Base-by-base conservation (phyloP, 2,888 invertebrate genomes). In the Helleia helle region DNA sequence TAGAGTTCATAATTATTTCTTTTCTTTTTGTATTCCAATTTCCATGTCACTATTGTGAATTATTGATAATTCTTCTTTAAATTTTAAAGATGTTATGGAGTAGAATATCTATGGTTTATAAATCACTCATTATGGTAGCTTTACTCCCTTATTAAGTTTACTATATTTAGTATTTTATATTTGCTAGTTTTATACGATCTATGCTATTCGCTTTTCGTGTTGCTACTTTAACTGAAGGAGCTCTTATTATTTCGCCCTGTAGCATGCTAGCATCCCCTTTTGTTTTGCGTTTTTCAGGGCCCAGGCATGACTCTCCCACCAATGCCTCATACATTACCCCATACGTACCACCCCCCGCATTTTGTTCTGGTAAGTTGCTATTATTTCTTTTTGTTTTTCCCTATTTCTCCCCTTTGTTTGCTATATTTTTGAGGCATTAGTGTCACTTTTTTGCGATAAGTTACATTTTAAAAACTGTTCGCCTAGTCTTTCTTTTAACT, bases 331-430 rank as follows among this genome's bases (percentile, higher is more conserved):
- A 83, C 84, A 70, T 70, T 81, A 77, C 77, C 83, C 65, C 84
- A 85, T 71, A 71, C 84, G 80, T 84, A 77, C 69, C 85, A 85
- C 59, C 74, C 84, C 72, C 83, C 85, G 71, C 85, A 85, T 83
- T 85, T 67, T 77, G 72, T 81, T 62, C 68, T 85, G 86, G 86
- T 86, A 81, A 86, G 86, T 85, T 59, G 51, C 53, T 59, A 50
- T 54, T 56, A 52, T 52, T 51, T 46, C 51, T 49, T 50, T 53
- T 50, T 43, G 45, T 39, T 45, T 53, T 52, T 48, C 38, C 44
- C 48, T 54, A 52, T 47, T 49, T 49, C 45, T 42, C 30, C 6
- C 31, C 36, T 13, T 3, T 18, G 5, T 31, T 9, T 40, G 14
- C 28, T 38, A 17, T 9, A 28, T n/a, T 12, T 34, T 14, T 22